A percentile compares a stretch with the other conserved stretches of the same genome.
Evolutionary conservation across 2,797 vertebrate genomes (phyloP).

Genomic region (Acropternis orthonyx): DNA sequence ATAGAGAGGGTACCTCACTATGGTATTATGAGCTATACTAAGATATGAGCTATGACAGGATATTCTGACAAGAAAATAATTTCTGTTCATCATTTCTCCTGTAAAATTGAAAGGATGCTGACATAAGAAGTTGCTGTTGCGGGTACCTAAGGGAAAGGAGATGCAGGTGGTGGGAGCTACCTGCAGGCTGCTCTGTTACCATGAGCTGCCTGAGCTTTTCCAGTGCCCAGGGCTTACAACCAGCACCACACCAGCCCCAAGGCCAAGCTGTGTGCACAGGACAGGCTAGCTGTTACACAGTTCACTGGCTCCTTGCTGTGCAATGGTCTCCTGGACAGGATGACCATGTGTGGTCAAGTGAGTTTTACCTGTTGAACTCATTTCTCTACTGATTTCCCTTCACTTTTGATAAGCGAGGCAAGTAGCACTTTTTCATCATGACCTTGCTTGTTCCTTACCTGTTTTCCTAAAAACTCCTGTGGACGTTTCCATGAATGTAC

Average conservation of each 20-base stretch:
- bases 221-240: not conserved
- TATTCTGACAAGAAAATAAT: not conserved
- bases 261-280: not conserved
- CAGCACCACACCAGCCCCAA: not conserved
- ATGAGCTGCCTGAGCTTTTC: not conserved
- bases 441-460: constrained; percentile 76
- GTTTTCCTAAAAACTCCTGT: constrained; percentile 80
- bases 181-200: not conserved
- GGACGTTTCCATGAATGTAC: constrained; percentile 90
- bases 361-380: not conserved
- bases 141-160: not conserved
- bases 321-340: accelerated
- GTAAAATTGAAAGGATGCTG: not conserved
- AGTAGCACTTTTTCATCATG: not conserved
- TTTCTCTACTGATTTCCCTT: not conserved
- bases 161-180: not conserved
- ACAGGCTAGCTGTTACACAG: accelerated
- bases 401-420: not conserved
- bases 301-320: accelerated
- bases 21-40: not conserved
- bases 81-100: not conserved
- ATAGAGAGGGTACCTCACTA: not conserved
- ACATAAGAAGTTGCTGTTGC: not conserved
- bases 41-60: not conserved
- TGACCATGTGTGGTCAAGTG: not conserved